These are phyloP conservation scores for Lordiphosa stackelbergi DNA, from an alignment of 1,140 invertebrate species.

Conservation along the genomic window DNA sequence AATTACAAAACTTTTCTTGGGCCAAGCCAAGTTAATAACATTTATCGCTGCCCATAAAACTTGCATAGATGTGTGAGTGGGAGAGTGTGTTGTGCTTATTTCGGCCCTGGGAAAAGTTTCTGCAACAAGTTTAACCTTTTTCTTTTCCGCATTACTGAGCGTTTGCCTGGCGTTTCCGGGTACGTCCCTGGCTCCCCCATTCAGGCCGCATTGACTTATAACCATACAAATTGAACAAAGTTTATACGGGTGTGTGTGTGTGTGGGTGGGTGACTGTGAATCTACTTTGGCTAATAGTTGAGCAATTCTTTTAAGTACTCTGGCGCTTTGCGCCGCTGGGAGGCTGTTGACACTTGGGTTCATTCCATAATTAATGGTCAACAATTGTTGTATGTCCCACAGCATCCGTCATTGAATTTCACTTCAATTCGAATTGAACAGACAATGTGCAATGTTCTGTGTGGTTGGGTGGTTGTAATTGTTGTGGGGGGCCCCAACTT, in stretches of 20 bases:
- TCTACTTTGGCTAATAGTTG: slow-evolving; percentile 40
- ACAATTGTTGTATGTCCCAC: too few species aligned
- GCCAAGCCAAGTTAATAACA: slow-evolving; percentile 66
- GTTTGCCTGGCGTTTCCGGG: too few species aligned
- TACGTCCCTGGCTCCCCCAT: too few species aligned
- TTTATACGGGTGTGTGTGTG: background rate
- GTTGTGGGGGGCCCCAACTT: too few species aligned
- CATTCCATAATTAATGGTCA: too few species aligned
- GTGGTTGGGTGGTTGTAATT: too few species aligned
- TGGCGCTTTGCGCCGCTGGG: slow-evolving; percentile 13
- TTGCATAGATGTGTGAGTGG: slow-evolving; percentile 19
- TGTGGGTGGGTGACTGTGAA: background rate
- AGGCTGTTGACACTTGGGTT: too few species aligned
- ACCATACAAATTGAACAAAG: slow-evolving; percentile 16
- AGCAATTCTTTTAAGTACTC: slow-evolving; percentile 42
- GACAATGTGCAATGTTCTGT: too few species aligned
- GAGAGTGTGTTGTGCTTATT: slow-evolving; percentile 16
- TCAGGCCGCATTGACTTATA: slow-evolving; percentile 37
- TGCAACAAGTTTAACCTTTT: slow-evolving; percentile 67
- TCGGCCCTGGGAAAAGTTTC: slow-evolving; percentile 42
- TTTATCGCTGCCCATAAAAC: slow-evolving; percentile 66
- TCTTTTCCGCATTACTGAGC: slow-evolving; percentile 7
- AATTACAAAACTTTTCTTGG: slow-evolving; percentile 62
- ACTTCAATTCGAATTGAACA: too few species aligned
- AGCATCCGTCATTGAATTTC: too few species aligned